Evolutionary conservation across 2,888 invertebrate genomes (phyloP), one percentile per base, ranked within the genome.

Genomic region (Lordiphosa andalusiaca): DNA sequence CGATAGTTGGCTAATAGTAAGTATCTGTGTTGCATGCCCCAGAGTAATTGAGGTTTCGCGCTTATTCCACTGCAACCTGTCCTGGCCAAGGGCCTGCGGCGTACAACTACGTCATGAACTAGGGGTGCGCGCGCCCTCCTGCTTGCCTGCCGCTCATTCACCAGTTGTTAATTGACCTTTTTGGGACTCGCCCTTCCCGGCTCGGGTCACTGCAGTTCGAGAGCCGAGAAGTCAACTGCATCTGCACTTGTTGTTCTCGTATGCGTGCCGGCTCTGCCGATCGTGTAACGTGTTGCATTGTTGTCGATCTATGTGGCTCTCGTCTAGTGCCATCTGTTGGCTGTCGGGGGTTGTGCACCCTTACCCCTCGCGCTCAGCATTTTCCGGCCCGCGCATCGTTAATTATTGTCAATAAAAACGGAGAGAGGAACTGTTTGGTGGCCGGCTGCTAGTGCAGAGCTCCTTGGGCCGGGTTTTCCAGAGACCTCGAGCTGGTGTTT

Each of bases 81-180:
- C 21, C 38, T 30, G 9, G 4, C 30, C 9, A 30, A 30, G 30
- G 30, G 9, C 30, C 30, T 30, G 38, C 33, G 54, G 12, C 6
- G 7, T 25, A 7, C 33, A 38, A 2, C n/a, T n/a, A n/a, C 38
- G 16, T 36, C 25, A 39, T 25, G 50, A 47, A 25, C 39, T 44
- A 9, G 30, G 44, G 54, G 12, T 41, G 36, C 38, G 55, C 51
- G 51, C 52, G 65, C 44, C 41, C 30, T 46, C 33, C n/a, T n/a
- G n/a, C n/a, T n/a, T 38, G 23, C 36, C 53, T 58, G 64, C 44
- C 40, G 50, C 56, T 61, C 47, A 55, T 64, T 78, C 85, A 84
- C 80, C 80, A 84, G 80, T 83, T 83, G 68, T 70, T 83, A 83
- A 84, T 83, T 84, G 76, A 84, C 77, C 82, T 84, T 84, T 77